Percentiles rank a stretch among this genome's conserved stretches.
These are phyloP conservation scores for Gasteruption jaculator DNA, from an alignment of 2,888 invertebrate genomes.

Conservation along the genomic window DNA sequence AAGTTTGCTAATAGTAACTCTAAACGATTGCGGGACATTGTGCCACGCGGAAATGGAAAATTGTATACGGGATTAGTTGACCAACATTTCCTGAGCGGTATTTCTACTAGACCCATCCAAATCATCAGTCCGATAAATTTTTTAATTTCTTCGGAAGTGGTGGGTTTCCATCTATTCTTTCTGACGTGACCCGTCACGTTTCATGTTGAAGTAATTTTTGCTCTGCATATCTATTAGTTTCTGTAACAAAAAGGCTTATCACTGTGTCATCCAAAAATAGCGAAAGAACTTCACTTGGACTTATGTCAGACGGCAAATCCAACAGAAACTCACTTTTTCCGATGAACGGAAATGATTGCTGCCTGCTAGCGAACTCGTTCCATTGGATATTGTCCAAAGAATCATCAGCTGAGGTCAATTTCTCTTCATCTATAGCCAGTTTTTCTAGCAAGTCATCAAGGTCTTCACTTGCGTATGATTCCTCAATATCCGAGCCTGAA, in stretches of 20 bases:
- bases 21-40: slow-evolving; percentile 25
- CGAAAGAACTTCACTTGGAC: slow-evolving; percentile 1
- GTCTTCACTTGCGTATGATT: slow-evolving; percentile 6
- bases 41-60: slow-evolving; percentile 19
- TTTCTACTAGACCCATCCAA: slow-evolving; percentile 17
- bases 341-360: slow-evolving; percentile 1
- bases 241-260: neutral
- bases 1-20: slow-evolving; percentile 22
- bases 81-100: slow-evolving; percentile 21
- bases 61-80: slow-evolving; percentile 21
- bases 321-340: slow-evolving; percentile 3
- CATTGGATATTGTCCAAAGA: slow-evolving; percentile 9
- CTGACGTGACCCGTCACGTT: slow-evolving; percentile 5
- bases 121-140: slow-evolving; percentile 2
- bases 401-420: slow-evolving; percentile 1
- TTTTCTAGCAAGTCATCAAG: slow-evolving; percentile 7
- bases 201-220: slow-evolving; percentile 17
- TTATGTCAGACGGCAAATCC: neutral
- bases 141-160: slow-evolving; percentile 2
- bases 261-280: slow-evolving; percentile 2
- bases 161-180: slow-evolving; percentile 4
- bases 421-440: slow-evolving; percentile 6
- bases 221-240: slow-evolving; percentile 14
- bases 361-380: slow-evolving; percentile 1
- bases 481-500: slow-evolving; percentile 5